Base-by-base conservation (phyloP, 2,888 invertebrate genomes). In the Hesperia comma region DNA sequence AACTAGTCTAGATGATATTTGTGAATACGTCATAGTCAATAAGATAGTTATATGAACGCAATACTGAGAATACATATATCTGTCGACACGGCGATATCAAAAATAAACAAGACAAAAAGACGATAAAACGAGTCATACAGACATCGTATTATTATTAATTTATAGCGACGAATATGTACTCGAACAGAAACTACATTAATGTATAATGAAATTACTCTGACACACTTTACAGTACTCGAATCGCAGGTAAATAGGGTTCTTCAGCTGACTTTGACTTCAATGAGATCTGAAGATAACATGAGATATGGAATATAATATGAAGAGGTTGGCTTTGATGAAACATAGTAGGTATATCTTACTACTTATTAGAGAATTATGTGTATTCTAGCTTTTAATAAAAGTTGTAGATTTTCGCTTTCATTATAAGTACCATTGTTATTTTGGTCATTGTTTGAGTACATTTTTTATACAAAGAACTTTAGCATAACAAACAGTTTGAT, bases 101-200 rank as follows among this genome's bases (percentile, higher is more conserved):
- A 74, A 80, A 79, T 80, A 84, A 85, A 86, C 82, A 86, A 80
- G 74, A 77, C 79, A 79, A 77, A 76, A 72, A 70, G 74, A 75
- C 80, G 80, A 83, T 84, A 84, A 80, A 82, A 79, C 80, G 76
- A 78, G 76, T 79, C 77, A 74, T 77, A 82, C 77, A 80, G 82
- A 77, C 79, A 81, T 81, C 79, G 79, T 79, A 82, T 84, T 86
- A 87, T 83, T 81, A 84, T 84, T 81, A 82, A 84, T 80, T 82
- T 80, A 82, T 75, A 78, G 81, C 79, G 77, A 78, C 75, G 75
- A 78, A 76, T 78, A 74, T 70, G 77, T 79, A 84, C 83, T 86
- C 82, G 85, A 86, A 84, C 84, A 85, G 82, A 81, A 83, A 84
- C 63, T 73, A 70, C 66, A 72, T 73, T n/a, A n/a, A 56, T 74